Evolutionary conservation across 2,113 vertebrate species (phyloP), one percentile per base, ranked within the genome.

Genomic region (Myotis lucifugus): DNA sequence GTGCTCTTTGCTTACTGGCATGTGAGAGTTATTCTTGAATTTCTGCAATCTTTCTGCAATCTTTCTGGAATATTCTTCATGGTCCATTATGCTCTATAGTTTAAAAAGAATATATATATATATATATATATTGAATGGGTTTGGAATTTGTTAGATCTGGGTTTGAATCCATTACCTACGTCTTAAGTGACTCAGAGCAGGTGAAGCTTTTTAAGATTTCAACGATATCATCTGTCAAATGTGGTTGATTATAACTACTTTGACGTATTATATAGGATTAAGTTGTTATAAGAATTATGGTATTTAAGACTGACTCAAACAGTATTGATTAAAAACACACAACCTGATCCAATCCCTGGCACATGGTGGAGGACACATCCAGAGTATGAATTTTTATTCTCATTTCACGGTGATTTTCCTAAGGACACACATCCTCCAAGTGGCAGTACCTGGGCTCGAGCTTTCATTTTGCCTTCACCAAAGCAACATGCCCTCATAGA

Each of bases 81-180:
- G 25, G 4, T 50, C 0, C 2, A 7, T 93, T 79, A 52, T 0
- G 8, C 17, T 67, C 48, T 34, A 52, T 21, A 83, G 14, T 17
- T 91, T 90, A 8, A 83, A 85, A 61, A 82, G 18, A 82, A 82
- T 76, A 76, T 81, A 6, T 48, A 6, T 74, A 82, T 76, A 76
- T 81, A 6, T 48, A 6, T 74, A 64, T 59, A 19, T 37, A 29
- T 70, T 9, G 3, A 6, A n/a, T 8, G 6, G 13, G 13, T 32
- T 78, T 54, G 7, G 32, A 23, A 42, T 78, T 73, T 77, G 1
- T 74, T 66, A 70, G 11, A 69, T 2, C 17, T 85, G 1, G 1
- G 5, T 40, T 85, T 88, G 77, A 74, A 85, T 48, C 29, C 25
- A 12, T 21, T 27, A 85, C 42, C n/a, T 50, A 8, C 42, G 19